phyloP scores from a whole-genome alignment of 2,113 vertebrate species.

The Pluvialis apricaria region DNA sequence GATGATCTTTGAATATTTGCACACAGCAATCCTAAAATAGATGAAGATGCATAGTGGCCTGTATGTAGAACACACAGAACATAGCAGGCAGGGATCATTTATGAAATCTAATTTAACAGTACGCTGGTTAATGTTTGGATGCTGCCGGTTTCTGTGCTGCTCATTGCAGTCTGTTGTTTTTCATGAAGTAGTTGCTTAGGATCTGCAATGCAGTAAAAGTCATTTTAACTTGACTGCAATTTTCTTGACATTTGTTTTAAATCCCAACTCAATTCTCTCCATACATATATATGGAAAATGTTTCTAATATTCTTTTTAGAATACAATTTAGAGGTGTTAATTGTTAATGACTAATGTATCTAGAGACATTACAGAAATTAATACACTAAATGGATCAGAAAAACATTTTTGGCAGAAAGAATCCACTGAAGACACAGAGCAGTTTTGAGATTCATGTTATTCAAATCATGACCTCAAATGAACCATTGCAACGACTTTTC shows the following conservation, averaged over 20 bases:
- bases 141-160: slow-evolving; percentile 24
- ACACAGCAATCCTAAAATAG: slow-evolving; percentile 27
- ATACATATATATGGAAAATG: neutral
- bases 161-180: slow-evolving; percentile 58
- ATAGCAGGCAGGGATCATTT: slow-evolving; percentile 50
- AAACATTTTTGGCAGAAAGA: neutral
- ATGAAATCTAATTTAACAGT: slow-evolving; percentile 63
- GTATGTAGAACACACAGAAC: slow-evolving; percentile 11
- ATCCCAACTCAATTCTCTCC: neutral
- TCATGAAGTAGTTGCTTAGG: slow-evolving; percentile 17
- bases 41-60: slow-evolving; percentile 1
- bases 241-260: slow-evolving; percentile 28
- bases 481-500: neutral
- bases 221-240: slow-evolving; percentile 21
- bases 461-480: neutral
- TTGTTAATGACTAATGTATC: neutral
- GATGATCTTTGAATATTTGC: slow-evolving; percentile 4
- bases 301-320: neutral
- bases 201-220: slow-evolving; percentile 67
- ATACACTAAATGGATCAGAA: neutral
- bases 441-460: neutral
- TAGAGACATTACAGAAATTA: neutral
- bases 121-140: slow-evolving; percentile 14
- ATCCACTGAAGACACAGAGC: neutral
- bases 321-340: neutral